phyloP scores from a whole-genome alignment of 2,797 vertebrate species.

The Pipistrellus nathusii region DNA sequence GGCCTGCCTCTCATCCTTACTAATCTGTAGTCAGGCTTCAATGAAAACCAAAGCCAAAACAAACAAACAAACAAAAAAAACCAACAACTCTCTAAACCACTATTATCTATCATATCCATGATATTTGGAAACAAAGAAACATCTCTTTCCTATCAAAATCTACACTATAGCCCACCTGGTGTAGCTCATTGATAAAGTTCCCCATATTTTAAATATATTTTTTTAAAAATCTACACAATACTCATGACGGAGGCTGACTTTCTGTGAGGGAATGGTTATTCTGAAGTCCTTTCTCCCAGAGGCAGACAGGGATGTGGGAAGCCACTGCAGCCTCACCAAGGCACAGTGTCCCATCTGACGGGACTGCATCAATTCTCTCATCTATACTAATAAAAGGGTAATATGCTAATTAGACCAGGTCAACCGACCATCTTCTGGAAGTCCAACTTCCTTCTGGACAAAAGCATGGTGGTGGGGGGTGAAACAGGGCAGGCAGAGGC shows the following conservation, averaged over 20 bases:
- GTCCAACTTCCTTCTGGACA: no score
- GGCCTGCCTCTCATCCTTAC: not conserved
- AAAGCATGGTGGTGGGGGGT: no score
- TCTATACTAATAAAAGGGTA: not conserved
- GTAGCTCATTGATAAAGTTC: no score
- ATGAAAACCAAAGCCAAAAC: not conserved
- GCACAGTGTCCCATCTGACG: no score
- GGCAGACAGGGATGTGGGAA: not conserved
- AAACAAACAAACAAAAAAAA: not conserved
- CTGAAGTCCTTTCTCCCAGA: not conserved
- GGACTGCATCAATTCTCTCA: not conserved
- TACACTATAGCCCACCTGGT: not conserved
- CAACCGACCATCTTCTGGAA: no score
- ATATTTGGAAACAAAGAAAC: conserved; percentile 17
- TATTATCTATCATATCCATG: not conserved
- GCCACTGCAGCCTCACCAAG: not conserved
- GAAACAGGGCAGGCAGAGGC: no score
- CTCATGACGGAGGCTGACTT: not conserved
- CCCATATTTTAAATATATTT: no score
- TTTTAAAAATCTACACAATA: no score
- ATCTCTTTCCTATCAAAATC: not conserved
- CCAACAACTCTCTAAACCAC: not conserved
- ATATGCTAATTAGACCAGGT: no score
- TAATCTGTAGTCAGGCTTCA: not conserved
- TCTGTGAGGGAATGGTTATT: not conserved